Evolutionary conservation across 2,888 invertebrate genomes (phyloP).

Genomic region (Agelastica alni): DNA sequence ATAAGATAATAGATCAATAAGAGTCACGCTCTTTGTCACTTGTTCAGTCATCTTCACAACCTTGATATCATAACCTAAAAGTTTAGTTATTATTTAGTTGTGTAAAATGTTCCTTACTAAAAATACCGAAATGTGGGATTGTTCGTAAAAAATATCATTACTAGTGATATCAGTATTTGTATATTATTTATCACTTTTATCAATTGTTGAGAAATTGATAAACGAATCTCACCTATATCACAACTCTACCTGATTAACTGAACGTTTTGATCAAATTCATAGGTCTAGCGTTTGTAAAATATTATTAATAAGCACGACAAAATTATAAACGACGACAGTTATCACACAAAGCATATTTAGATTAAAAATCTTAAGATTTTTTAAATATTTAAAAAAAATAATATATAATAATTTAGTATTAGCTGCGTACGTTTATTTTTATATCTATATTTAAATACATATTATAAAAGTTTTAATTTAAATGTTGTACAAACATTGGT

Average conservation of each 20-base stretch:
- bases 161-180: conserved; percentile 9
- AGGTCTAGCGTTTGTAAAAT: not conserved
- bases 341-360: no score
- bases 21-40: conserved; percentile 2
- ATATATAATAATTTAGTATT: no score
- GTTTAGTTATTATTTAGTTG: not conserved
- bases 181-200: conserved; percentile 12
- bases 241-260: conserved; percentile 2
- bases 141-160: not conserved
- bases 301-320: not conserved
- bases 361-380: no score
- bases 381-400: no score
- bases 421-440: no score
- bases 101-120: not conserved
- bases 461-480: no score
- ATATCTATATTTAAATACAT: no score
- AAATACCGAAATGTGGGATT: not conserved
- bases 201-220: conserved; percentile 11
- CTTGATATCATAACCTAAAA: not conserved
- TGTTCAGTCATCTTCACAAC: not conserved
- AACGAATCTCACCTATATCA: conserved; percentile 1
- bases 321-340: no score
- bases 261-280: not conserved
- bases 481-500: no score
- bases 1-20: not conserved